Evolutionary conservation across 2,113 vertebrate species (phyloP), one percentile per base, ranked within the genome.

Genomic region (Formicarius rufipectus): DNA sequence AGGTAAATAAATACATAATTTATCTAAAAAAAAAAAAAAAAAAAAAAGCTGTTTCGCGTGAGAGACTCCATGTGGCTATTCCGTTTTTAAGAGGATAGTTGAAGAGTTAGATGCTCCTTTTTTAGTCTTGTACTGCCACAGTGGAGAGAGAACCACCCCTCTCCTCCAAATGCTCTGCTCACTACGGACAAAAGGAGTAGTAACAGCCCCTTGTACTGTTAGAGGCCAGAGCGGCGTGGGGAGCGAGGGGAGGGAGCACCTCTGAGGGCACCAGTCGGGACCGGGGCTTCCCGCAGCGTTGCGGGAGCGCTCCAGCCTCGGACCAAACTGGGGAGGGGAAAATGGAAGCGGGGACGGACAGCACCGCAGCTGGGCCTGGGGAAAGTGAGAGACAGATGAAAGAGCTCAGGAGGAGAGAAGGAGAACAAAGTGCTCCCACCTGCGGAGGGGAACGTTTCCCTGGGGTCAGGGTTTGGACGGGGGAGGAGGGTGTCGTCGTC

Each of bases 401-500:
- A 82, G 39, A 58, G 22, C 15, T 53, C 31, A 1, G n/a, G 44
- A 50, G 27, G 31, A 66, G 11, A 56, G 40, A 17, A 20, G 18
- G 30, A 64, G 39, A 89, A 78, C 42, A 78, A 77, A 87, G 44
- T 4, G 11, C 16, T 75, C 39, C 69, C 27, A 28, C 52, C 49
- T 15, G 30, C 9, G 21, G 30, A 55, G 40, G 45, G 37, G 8
- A 75, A 1, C 33, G 30, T 58, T 89, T 86, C 67, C 42, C 16
- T 9, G 22, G 18, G 42, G 13, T 44, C 52, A 5, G n/a, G 6
- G 18, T 39, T 47, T 42, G 25, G 31, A 67, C 22, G 2, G 14
- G 21, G 15, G 2, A 7, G 3, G 37, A 42, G 5, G 2, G 3
- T 33, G 55, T 42, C 11, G 7, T 31, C 4, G 1, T 10, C 3